Evolutionary conservation across 2,797 vertebrate genomes (phyloP), one percentile per base, ranked within the genome.

Genomic region (Alectoris magna): DNA sequence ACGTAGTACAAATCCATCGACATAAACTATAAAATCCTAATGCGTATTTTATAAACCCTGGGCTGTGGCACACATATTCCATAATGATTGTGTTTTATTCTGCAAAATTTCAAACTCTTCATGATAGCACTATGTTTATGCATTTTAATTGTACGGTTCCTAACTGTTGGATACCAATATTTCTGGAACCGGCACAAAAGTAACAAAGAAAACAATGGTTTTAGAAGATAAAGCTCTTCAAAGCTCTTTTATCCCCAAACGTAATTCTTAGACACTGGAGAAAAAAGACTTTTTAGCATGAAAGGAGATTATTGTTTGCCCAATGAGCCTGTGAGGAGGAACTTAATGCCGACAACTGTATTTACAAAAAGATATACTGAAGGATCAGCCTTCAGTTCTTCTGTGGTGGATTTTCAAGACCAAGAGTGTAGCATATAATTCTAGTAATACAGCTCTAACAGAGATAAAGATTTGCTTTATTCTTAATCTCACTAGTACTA

Each of bases 201-300:
- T 48, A 91, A 87, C 55, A 85, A 44, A 77, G 72, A 92, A 96
- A 91, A 93, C 93, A 95, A 94, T 71, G 49, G 77, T 9, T 90
- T 96, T 90, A 74, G 62, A 80, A 93, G 62, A 93, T 82, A 95
- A 96, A 93, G 92, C 74, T 85, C 70, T 94, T 92, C 79, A 78
- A 95, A 95, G 79, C 79, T 86, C 67, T 88, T 95, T 88, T 87
- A 95, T 94, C 76, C 55, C 62, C 79, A 80, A 68, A 87, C 0
- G 5, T 93, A 95, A 93, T 88, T 94, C 69, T 67, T 84, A 87
- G 55, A 91, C 55, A 51, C 51, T 70, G 72, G 69, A 84, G 60
- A 23, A 51, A 73, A 74, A 69, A 60, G 13, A 81, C 53, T 46
- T 96, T 91, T 91, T 62, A 80, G 74, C 49, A 36, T 87, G 84